phyloP scores from a whole-genome alignment of 2,113 vertebrate genomes.

The Pygoscelis adeliae region DNA sequence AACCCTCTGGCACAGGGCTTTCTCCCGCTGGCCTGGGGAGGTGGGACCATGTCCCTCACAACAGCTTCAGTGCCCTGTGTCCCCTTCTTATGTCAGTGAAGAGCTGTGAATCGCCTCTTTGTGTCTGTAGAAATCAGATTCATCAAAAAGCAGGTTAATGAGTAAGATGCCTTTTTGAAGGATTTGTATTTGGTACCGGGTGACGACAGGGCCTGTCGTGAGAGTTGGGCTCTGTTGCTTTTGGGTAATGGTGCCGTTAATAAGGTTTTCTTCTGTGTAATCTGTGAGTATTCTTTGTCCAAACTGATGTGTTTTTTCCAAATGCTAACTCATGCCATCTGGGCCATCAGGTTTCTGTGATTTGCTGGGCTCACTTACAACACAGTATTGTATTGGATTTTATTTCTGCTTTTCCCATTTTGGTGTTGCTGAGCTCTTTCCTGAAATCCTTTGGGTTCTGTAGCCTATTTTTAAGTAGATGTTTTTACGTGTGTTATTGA shows the following conservation, averaged over 20 bases:
- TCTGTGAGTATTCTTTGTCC: neutral
- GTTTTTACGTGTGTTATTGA: neutral
- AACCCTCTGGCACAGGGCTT: neutral
- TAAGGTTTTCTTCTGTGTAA: neutral
- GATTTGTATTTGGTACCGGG: neutral
- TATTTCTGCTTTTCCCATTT: neutral
- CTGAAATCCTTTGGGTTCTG: neutral
- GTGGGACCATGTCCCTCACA: neutral
- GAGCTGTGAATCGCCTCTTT: neutral
- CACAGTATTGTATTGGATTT: neutral
- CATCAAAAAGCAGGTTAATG: neutral
- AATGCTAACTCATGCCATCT: neutral
- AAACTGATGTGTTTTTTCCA: neutral
- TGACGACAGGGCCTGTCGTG: rapidly evolving
- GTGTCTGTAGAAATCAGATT: neutral
- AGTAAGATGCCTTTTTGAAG: neutral
- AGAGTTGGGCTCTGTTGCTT: neutral
- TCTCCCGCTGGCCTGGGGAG: neutral
- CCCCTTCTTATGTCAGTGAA: neutral
- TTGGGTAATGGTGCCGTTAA: rapidly evolving
- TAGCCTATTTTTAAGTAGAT: neutral
- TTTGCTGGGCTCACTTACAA: neutral
- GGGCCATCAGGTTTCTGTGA: rapidly evolving
- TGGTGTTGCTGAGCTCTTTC: neutral
- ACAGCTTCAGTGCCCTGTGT: neutral